phyloP scores from a whole-genome alignment of 1,140 invertebrate species.

The Zaprionus ghesquierei region DNA sequence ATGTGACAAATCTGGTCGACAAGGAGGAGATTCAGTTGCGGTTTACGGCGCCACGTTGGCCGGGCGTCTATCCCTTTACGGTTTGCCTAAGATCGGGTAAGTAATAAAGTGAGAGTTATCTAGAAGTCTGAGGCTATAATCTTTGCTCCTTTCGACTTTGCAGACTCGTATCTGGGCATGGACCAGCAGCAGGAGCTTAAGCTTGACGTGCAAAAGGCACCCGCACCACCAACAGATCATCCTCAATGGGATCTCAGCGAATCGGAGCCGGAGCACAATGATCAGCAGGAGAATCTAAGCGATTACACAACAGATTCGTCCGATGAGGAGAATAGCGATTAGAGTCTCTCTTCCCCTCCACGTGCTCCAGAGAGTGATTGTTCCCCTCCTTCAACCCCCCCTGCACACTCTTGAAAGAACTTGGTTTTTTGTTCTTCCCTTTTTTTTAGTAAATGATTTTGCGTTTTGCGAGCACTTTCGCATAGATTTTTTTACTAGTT shows the following conservation, averaged over 20 bases:
- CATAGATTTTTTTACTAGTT: slow-evolving; percentile 75
- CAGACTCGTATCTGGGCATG: slow-evolving; percentile 97
- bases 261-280: slow-evolving; percentile 92
- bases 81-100: slow-evolving; percentile 92
- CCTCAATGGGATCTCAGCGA: slow-evolving; percentile 98
- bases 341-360: slow-evolving; percentile 11
- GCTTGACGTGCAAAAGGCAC: slow-evolving; percentile 97
- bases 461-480: slow-evolving; percentile 52
- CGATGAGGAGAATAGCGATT: slow-evolving; percentile 83
- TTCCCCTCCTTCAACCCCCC: not conserved
- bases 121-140: not conserved
- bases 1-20: slow-evolving; percentile 92
- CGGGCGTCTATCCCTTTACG: slow-evolving; percentile 96
- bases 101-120: not conserved
- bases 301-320: slow-evolving; percentile 86
- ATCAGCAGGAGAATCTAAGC: slow-evolving; percentile 85
- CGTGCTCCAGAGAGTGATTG: slow-evolving; percentile 10
- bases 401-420: slow-evolving; percentile 6
- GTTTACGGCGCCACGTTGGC: slow-evolving; percentile 97
- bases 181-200: slow-evolving; percentile 96
- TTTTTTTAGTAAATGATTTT: slow-evolving; percentile 76
- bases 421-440: slow-evolving; percentile 21
- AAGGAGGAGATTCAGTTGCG: slow-evolving; percentile 95
- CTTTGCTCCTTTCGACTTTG: not conserved
- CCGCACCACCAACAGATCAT: slow-evolving; percentile 94